phyloP scores from a whole-genome alignment of 2,888 invertebrate species.

The Metopia argyrocephala region DNA sequence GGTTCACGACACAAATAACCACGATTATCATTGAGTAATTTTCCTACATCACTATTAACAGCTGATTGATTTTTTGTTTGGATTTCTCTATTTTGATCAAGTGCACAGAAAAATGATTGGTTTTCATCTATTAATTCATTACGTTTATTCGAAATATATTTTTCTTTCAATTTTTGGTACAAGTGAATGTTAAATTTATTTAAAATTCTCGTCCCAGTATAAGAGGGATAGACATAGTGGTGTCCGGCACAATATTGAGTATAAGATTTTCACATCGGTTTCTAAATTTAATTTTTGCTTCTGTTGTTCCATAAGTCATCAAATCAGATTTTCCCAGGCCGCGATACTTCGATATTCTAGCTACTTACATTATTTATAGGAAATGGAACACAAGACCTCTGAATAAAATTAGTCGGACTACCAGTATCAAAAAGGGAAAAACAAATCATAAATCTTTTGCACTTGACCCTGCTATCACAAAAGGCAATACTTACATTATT shows the following conservation, averaged over 20 bases:
- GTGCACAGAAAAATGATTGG: no score
- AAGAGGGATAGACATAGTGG: slow-evolving; percentile 38
- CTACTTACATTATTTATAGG: not conserved
- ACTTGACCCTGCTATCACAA: slow-evolving; percentile 28
- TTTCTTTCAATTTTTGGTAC: slow-evolving; percentile 9
- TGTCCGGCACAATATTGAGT: slow-evolving; percentile 39
- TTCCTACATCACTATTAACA: no score
- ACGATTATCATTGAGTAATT: no score
- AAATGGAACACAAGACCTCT: slow-evolving; percentile 30
- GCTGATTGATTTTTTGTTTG: no score
- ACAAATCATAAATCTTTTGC: slow-evolving; percentile 28
- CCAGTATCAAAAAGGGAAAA: slow-evolving; percentile 55
- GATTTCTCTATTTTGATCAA: no score
- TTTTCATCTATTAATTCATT: no score
- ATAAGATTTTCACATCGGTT: slow-evolving; percentile 7
- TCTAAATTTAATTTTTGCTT: slow-evolving; percentile 42
- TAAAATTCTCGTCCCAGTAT: slow-evolving; percentile 44
- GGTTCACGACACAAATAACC: no score
- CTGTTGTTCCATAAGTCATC: slow-evolving; percentile 29
- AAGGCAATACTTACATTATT: slow-evolving; percentile 55
- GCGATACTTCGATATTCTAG: slow-evolving; percentile 9
- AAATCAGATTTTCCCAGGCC: slow-evolving; percentile 13
- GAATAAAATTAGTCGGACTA: slow-evolving; percentile 48
- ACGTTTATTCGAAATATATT: slow-evolving; percentile 14
- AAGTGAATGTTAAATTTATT: slow-evolving; percentile 36